These are phyloP conservation scores for Catagonus wagneri DNA, from an alignment of 2,113 vertebrate genomes.

Conservation along the genomic window DNA sequence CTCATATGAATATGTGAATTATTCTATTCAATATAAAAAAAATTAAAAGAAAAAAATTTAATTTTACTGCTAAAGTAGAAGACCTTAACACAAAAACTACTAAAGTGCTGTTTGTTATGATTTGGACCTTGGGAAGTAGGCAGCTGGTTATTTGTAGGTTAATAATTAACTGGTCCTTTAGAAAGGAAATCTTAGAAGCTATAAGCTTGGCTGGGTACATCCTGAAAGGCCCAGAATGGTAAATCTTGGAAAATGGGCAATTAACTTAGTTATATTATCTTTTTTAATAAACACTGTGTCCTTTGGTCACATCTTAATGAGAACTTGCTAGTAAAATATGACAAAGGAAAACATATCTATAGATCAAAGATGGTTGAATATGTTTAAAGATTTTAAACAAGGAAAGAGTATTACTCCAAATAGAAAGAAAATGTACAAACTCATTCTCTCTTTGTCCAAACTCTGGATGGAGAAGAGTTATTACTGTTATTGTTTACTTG, in stretches of 20 bases:
- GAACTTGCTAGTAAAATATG: slow-evolving; percentile 20
- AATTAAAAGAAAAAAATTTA: slow-evolving; percentile 29
- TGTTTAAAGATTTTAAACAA: slow-evolving; percentile 29
- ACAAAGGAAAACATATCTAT: slow-evolving; percentile 8
- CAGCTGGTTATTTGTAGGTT: background rate
- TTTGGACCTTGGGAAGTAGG: background rate
- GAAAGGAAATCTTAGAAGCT: slow-evolving; percentile 54
- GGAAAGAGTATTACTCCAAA: slow-evolving; percentile 11
- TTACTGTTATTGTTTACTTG: slow-evolving; percentile 30
- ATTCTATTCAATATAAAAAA: background rate
- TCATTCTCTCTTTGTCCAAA: background rate
- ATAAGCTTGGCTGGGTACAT: background rate
- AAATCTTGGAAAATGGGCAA: slow-evolving; percentile 7
- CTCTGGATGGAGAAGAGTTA: background rate
- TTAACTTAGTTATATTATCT: slow-evolving; percentile 16
- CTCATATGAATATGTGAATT: background rate
- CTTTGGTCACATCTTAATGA: background rate
- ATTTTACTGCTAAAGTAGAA: slow-evolving; percentile 25
- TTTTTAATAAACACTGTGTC: background rate
- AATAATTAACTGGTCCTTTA: slow-evolving; percentile 40
- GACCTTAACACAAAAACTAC: slow-evolving; percentile 10
- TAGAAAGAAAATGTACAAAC: slow-evolving; percentile 29
- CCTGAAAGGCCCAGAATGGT: background rate
- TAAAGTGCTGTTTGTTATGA: background rate
- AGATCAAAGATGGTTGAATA: background rate